These are phyloP conservation scores for Carapus acus DNA, from an alignment of 2,797 vertebrate species.

Conservation along the genomic window DNA sequence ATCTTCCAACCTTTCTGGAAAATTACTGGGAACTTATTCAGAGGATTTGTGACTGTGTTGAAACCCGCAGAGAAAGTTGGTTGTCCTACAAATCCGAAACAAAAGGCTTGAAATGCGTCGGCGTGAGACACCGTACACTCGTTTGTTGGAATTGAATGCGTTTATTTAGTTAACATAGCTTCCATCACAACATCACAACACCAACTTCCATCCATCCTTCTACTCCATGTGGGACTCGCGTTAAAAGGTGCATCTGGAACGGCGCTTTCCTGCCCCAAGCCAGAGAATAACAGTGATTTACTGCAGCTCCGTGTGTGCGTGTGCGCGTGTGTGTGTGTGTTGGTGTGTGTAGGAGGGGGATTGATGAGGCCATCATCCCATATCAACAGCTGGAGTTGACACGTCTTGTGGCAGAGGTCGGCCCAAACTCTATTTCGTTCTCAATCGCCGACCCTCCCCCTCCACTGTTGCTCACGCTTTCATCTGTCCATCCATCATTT, in stretches of 20 bases:
- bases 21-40: slow-evolving; percentile 58
- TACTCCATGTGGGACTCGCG: slow-evolving; percentile 22
- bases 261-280: slow-evolving; percentile 13
- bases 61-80: slow-evolving; percentile 9
- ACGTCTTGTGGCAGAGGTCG: too few species aligned
- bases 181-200: slow-evolving; percentile 58
- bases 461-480: too few species aligned
- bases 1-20: slow-evolving; percentile 8
- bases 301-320: slow-evolving; percentile 17
- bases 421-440: too few species aligned
- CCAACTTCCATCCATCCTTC: slow-evolving; percentile 32
- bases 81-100: slow-evolving; percentile 1
- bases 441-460: too few species aligned
- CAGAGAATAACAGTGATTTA: slow-evolving; percentile 31
- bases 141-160: slow-evolving; percentile 24
- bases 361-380: too few species aligned
- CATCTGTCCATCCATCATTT: too few species aligned
- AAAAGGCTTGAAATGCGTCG: slow-evolving; percentile 33
- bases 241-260: slow-evolving; percentile 36
- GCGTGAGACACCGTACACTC: slow-evolving; percentile 33
- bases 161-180: slow-evolving; percentile 37
- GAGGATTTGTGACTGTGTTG: slow-evolving; percentile 30
- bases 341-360: too few species aligned
- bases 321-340: too few species aligned
- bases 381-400: too few species aligned